These are phyloP conservation scores for Stenurella melanura DNA, from an alignment of 2,888 invertebrate genomes.

Conservation along the genomic window DNA sequence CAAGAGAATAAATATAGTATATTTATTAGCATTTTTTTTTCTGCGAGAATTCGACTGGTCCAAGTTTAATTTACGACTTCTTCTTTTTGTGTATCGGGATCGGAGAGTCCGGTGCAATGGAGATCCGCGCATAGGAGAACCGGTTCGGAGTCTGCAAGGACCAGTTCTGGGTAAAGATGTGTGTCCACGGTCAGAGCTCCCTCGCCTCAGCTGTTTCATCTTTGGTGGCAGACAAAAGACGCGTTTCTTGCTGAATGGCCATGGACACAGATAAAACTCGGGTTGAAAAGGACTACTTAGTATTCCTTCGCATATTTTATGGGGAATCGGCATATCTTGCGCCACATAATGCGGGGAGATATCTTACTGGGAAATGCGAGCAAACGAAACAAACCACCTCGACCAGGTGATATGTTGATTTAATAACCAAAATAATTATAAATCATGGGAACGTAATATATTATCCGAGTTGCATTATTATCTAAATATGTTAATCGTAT, in stretches of 20 bases:
- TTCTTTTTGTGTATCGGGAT: constrained; percentile 19
- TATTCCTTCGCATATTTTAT: constrained; percentile 15
- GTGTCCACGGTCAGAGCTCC: constrained; percentile 30
- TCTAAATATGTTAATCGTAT: background rate
- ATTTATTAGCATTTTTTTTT: constrained; percentile 25
- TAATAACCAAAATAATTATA: background rate
- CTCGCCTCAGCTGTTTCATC: constrained; percentile 35
- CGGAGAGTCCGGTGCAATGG: constrained; percentile 31
- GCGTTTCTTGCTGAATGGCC: constrained; percentile 16
- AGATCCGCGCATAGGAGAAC: constrained; percentile 30
- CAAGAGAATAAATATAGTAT: constrained; percentile 24
- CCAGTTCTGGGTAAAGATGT: constrained; percentile 25
- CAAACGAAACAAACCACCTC: background rate
- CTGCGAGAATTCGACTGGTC: constrained; percentile 24
- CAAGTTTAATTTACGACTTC: constrained; percentile 33
- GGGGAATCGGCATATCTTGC: constrained; percentile 2
- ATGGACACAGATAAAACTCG: constrained; percentile 22
- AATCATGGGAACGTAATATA: background rate
- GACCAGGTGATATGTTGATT: constrained; percentile 19
- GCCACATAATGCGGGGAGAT: background rate
- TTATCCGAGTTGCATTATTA: background rate
- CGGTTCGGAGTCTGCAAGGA: constrained; percentile 40
- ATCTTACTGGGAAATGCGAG: background rate
- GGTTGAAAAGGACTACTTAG: constrained; percentile 19
- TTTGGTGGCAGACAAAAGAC: constrained; percentile 31